These are phyloP conservation scores for Rhabdornis inornatus DNA, from an alignment of 2,113 vertebrate genomes.

Conservation along the genomic window DNA sequence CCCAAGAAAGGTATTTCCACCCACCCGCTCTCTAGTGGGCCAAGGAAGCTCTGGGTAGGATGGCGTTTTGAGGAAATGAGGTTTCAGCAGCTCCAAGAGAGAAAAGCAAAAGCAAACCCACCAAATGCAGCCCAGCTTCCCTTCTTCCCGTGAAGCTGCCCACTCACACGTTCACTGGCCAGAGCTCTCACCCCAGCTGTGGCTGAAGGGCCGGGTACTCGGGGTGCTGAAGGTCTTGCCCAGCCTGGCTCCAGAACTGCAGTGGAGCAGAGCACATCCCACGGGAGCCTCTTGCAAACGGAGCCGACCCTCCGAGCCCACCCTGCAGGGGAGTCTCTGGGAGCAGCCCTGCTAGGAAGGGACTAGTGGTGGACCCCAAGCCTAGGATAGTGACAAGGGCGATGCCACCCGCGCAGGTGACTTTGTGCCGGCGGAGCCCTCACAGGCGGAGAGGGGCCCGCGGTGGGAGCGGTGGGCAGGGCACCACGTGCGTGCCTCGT, in stretches of 20 bases:
- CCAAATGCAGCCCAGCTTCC: neutral
- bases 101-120: neutral
- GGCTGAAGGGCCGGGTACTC: neutral
- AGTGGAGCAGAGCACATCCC: rapidly evolving
- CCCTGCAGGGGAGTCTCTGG: neutral
- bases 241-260: neutral
- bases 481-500: neutral
- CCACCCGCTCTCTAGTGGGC: neutral
- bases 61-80: neutral
- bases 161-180: rapidly evolving
- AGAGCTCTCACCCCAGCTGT: neutral
- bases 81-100: neutral
- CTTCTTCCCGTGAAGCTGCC: neutral
- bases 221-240: rapidly evolving
- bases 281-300: neutral
- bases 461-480: neutral
- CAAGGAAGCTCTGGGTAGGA: neutral
- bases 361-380: rapidly evolving
- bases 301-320: rapidly evolving
- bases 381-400: neutral
- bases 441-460: neutral
- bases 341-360: neutral
- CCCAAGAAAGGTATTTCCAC: constrained; percentile 12
- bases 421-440: neutral
- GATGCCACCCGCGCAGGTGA: neutral